A percentile compares a stretch with the other conserved stretches of the same genome.
phyloP scores from a whole-genome alignment of 2,888 invertebrate species.

The Rugalucina vietnamica region DNA sequence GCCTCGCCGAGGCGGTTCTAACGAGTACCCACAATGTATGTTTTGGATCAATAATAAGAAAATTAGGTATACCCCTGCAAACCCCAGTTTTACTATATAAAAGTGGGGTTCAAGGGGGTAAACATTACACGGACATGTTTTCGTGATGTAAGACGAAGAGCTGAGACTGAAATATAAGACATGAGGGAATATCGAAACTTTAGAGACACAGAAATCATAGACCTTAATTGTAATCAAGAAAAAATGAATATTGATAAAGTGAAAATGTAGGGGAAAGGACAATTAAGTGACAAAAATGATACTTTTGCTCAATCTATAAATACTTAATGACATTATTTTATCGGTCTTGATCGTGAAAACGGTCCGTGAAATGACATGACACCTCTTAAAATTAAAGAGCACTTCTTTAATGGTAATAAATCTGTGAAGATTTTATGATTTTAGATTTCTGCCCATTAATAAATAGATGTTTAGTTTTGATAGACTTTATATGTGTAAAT shows the following conservation, averaged over 20 bases:
- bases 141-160: too few relatives aligned
- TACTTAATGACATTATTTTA: slow-evolving; percentile 3
- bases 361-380: not conserved
- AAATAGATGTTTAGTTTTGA: slow-evolving; percentile 5
- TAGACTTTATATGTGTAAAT: slow-evolving; percentile 3
- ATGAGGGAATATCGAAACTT: not conserved
- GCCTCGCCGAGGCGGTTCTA: too few relatives aligned
- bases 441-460: slow-evolving; percentile 3
- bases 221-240: not conserved
- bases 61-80: too few relatives aligned
- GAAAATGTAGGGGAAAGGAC: not conserved
- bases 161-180: not conserved
- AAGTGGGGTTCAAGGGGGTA: too few relatives aligned
- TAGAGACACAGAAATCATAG: not conserved
- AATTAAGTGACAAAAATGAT: not conserved
- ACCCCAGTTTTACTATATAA: too few relatives aligned
- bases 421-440: not conserved
- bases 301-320: not conserved
- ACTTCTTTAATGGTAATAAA: slow-evolving; percentile 8
- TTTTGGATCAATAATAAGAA: too few relatives aligned
- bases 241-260: not conserved
- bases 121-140: too few relatives aligned
- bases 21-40: too few relatives aligned
- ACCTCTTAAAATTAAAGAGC: slow-evolving; percentile 13
- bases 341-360: not conserved